These are phyloP conservation scores for Neodontobutis hainanensis DNA, from an alignment of 2,113 vertebrate genomes.

Conservation along the genomic window DNA sequence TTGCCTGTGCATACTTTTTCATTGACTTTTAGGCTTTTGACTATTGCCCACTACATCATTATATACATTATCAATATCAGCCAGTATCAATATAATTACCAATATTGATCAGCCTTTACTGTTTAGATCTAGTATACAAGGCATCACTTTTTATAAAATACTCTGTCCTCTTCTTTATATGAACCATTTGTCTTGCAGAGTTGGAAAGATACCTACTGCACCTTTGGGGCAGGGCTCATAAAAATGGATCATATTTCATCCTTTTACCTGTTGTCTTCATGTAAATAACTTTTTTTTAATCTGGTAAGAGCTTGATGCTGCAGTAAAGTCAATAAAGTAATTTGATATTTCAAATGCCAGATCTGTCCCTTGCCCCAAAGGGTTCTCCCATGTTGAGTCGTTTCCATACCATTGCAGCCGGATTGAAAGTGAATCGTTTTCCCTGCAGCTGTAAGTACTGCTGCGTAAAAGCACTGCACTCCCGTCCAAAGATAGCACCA, in stretches of 20 bases:
- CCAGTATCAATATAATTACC: conserved; percentile 18
- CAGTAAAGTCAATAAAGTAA: not conserved
- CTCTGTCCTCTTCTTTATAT: conserved; percentile 13
- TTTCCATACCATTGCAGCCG: conserved; percentile 2
- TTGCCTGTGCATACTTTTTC: too few relatives aligned
- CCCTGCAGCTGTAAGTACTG: conserved; percentile 13
- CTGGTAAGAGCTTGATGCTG: too few relatives aligned
- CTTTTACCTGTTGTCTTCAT: not conserved
- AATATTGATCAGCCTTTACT: conserved; percentile 32
- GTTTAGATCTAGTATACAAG: conserved; percentile 1
- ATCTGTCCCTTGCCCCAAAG: not conserved
- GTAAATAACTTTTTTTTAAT: too few relatives aligned
- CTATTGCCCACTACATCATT: not conserved
- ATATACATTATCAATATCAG: conserved; percentile 6
- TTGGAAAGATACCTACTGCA: not conserved
- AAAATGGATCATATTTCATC: too few relatives aligned
- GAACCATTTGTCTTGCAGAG: not conserved
- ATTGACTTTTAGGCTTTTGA: too few relatives aligned
- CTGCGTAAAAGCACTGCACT: not conserved
- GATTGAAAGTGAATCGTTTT: not conserved
- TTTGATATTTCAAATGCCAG: not conserved
- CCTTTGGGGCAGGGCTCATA: too few relatives aligned
- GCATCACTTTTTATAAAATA: conserved; percentile 23
- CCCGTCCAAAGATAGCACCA: not conserved
- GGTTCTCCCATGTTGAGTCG: not conserved